Base-by-base conservation (phyloP, 2,888 invertebrate species). In the Hedya salicella region DNA sequence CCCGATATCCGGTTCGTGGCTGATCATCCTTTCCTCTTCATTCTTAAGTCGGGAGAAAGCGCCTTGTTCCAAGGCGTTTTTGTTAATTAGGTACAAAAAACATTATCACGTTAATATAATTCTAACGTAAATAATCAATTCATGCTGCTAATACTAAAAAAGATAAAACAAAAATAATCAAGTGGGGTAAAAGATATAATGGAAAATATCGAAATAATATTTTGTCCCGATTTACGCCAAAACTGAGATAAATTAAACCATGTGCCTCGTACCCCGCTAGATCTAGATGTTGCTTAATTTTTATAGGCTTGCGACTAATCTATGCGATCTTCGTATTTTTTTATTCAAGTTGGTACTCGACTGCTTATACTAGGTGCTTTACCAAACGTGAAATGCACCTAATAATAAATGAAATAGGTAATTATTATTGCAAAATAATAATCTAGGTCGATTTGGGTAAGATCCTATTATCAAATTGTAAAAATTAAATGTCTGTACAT, bases 1-100 rank as follows among this genome's bases (percentile, higher is more conserved):
- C 9, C 0, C 63, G 9, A 6, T 9, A 71, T 57, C 48, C 56
- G 67, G 48, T 69, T 70, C 52, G 9, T 16, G 0, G 63, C 68
- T n/a, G 54, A 67, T 13, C 57, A 73, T 69, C 75, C 79, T 1
- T 79, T 78, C 69, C 21, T 70, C 19, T 80, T 75, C 71, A 62
- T 62, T 61, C 63, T 80, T 60, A 66, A 65, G 68, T 61, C 70
- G 8, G 50, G 54, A 17, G 44, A 72, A 30, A 73, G 65, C 17
- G 56, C 64, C 32, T 30, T 81, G 11, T 81, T 81, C 70, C 74
- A 59, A 36, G 81, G 81, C 68, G 68, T 73, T 32, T 75, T 69
- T 54, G 32, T 44, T 16, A 50, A 59, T 60, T 74, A 73, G 70
- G 70, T 68, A 71, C 17, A 53, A 42, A 25, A 25, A 25, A 17